Evolutionary conservation across 1,140 invertebrate genomes (phyloP), one percentile per base, ranked within the genome.

Genomic region (Solenopsis fugax): DNA sequence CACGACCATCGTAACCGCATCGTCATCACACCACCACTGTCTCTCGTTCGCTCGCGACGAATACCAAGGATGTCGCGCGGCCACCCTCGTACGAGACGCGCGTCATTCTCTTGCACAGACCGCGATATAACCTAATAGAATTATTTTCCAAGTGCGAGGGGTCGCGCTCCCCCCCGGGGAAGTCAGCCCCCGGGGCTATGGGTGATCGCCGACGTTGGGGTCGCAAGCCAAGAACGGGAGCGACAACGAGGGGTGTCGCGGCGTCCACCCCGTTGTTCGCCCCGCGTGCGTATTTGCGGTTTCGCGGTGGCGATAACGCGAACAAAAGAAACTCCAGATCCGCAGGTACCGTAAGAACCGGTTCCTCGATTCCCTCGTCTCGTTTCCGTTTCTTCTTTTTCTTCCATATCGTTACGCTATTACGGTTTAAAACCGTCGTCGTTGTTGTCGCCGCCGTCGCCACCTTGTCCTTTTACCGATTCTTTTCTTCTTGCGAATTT

Each of bases 71-170:
- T 78, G 64, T 77, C 45, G 58, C 60, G 16, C 62, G 89, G 73
- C 88, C 88, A 86, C 90, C 89, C 89, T 89, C 81, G 65, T 75
- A 86, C 65, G 80, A 84, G 86, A 82, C 76, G 71, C 88, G 90
- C 91, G 92, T 93, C 91, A 93, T 92, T 93, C 90, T 84, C 69
- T 34, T 24, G 90, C 90, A 88, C 88, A 91, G 90, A 93, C 93
- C 91, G 91, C 92, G 92, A 91, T 92, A 91, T 91, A 91, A 93
- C 91, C 93, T 94, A 94, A 95, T 94, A 93, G 93, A 95, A 95
- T 95, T 94, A 94, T 93, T 94, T 94, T 90, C 88, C 89, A 92
- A 93, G 92, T 89, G 91, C 87, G 93, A 92, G 91, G 92, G 93
- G 91, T 91, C 88, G 92, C 72, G 90, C 91, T 93, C 90, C 93